These are phyloP conservation scores for Coleophora deauratella DNA, from an alignment of 2,888 invertebrate species.

Conservation along the genomic window DNA sequence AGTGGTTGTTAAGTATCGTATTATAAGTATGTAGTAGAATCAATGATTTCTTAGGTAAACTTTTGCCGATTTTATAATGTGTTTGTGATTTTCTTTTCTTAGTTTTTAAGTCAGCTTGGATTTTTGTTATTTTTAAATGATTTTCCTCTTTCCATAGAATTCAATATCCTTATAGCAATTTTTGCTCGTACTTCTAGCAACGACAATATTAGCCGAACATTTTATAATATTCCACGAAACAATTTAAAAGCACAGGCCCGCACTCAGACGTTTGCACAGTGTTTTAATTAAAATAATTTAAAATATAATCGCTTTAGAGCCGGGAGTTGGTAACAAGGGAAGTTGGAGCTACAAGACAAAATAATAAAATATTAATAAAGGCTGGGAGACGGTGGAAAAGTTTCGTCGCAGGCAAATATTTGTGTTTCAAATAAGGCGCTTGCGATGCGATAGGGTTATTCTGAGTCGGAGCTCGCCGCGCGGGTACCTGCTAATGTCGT, in stretches of 20 bases:
- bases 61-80: too few species aligned
- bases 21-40: too few species aligned
- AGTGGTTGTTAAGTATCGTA: too few species aligned
- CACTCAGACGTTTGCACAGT: conserved; percentile 58
- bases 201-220: conserved; percentile 1
- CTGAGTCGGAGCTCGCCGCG: conserved; percentile 31
- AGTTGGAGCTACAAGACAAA: conserved; percentile 71
- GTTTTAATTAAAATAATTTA: conserved; percentile 74
- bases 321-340: conserved; percentile 64
- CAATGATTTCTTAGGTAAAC: too few species aligned
- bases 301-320: conserved; percentile 73
- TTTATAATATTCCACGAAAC: conserved; percentile 37
- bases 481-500: not conserved
- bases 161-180: too few species aligned
- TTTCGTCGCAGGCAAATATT: conserved; percentile 66
- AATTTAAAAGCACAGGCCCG: conserved; percentile 32
- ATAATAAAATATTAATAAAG: conserved; percentile 75
- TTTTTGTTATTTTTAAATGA: too few species aligned
- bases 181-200: too few species aligned
- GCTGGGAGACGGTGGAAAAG: conserved; percentile 67
- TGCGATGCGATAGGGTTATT: conserved; percentile 58
- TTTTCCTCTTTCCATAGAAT: too few species aligned
- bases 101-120: too few species aligned
- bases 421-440: conserved; percentile 70
- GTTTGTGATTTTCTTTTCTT: too few species aligned